Evolutionary conservation across 2,888 invertebrate genomes (phyloP).

Genomic region (Lydus trimaculatus): DNA sequence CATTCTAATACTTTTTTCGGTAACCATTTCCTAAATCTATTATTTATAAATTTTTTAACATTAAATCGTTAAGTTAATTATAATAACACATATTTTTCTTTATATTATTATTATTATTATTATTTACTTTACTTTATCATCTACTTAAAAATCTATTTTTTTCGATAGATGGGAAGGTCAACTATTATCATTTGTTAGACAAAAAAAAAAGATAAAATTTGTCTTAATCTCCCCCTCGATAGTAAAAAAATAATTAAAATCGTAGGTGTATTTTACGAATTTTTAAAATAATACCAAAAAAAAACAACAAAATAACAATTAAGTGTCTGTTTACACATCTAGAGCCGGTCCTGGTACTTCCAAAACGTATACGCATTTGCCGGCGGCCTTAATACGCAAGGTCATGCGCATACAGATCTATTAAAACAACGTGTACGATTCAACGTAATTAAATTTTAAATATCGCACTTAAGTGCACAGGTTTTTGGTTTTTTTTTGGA

Average conservation of each 20-base stretch:
- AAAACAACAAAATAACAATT: neutral
- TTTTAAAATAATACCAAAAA: too few species aligned
- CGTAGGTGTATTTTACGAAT: too few species aligned
- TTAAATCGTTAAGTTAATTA: neutral
- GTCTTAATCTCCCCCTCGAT: too few species aligned
- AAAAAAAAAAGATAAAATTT: neutral
- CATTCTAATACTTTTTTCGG: too few species aligned
- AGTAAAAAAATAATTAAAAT: too few species aligned
- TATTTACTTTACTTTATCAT: neutral
- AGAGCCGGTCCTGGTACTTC: constrained; percentile 33
- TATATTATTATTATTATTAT: neutral
- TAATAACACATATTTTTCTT: too few species aligned
- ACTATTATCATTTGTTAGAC: constrained; percentile 4
- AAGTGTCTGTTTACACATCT: constrained; percentile 22
- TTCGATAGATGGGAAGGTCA: neutral
- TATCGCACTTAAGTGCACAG: neutral
- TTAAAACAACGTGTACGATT: constrained; percentile 5
- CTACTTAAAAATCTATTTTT: constrained; percentile 3
- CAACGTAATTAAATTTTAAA: neutral
- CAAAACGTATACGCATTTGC: constrained; percentile 37
- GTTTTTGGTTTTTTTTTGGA: too few species aligned
- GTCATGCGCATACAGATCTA: constrained; percentile 37
- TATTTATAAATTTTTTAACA: neutral
- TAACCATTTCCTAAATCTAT: neutral
- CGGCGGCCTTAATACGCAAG: constrained; percentile 46